phyloP scores from a whole-genome alignment of 1,140 invertebrate genomes.

The Planococcus citri region DNA sequence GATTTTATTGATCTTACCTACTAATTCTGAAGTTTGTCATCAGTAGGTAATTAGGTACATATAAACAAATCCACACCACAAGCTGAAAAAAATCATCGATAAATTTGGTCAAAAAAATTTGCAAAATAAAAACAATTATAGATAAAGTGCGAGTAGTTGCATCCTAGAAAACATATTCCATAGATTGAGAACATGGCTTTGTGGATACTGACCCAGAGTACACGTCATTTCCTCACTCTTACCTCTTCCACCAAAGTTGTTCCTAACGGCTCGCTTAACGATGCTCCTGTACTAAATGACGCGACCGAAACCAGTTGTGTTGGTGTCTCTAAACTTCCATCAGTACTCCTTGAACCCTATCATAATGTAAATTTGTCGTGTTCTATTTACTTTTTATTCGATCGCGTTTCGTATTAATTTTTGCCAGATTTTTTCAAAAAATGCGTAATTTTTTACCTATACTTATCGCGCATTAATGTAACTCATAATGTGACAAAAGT shows the following conservation, averaged over 20 bases:
- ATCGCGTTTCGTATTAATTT: not conserved
- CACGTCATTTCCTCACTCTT: constrained; percentile 6
- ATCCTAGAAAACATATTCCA: not conserved
- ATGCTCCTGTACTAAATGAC: not conserved
- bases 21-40: too few species aligned
- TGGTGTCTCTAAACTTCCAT: not conserved
- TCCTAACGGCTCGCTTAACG: not conserved
- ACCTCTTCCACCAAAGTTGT: not conserved
- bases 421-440: not conserved
- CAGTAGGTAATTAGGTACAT: too few species aligned
- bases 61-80: too few species aligned
- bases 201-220: constrained; percentile 5
- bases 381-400: not conserved
- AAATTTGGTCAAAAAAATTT: too few species aligned
- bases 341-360: constrained; percentile 2
- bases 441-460: too few species aligned
- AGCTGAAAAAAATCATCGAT: too few species aligned
- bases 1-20: too few species aligned
- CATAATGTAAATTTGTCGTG: not conserved
- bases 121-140: too few species aligned
- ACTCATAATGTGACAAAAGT: not conserved
- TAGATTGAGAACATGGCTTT: not conserved
- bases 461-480: not conserved
- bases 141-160: not conserved
- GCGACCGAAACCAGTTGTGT: not conserved